Evolutionary conservation across 1,140 invertebrate species (phyloP), one percentile per base, ranked within the genome.

Genomic region (Nephotettix cincticeps): DNA sequence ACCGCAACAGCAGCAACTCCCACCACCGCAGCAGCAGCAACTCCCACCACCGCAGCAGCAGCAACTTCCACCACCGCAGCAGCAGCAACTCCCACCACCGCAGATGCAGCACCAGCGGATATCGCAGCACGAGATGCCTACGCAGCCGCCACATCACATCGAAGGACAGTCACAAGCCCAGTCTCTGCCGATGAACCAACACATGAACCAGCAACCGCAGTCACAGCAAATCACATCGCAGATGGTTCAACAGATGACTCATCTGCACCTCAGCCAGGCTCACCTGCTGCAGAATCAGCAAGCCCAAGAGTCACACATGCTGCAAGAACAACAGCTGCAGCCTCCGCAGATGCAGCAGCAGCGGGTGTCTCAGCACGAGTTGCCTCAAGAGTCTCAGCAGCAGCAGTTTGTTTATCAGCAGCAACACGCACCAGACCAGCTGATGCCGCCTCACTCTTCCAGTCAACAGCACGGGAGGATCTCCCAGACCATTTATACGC

Each of bases 1-100:
- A 58, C 56, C 23, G 43, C 54, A 56, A 36, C 77, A 78, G 40
- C 76, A 76, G 28, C 72, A 74, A 43, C n/a, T n/a, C n/a, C n/a
- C n/a, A n/a, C n/a, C n/a, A n/a, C 51, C 66, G 27, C 63, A 71
- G 14, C 45, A 67, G 19, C 19, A 21, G 28, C 29, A 29, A 17
- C 19, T 30, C 17, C 69, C 61, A 25, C 68, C 56, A 58, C 56
- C 23, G 40, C 76, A 76, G 28, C 72, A 74, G 43, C 75, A 78
- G 32, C 64, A 25, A 63, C 21, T 63, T 27, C 61, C 30, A 67
- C 72, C 17, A 21, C 47, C 43, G 28, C 72, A 72, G 32, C 74
- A 76, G 43, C 73, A 67, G 43, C 72, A 73, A 58, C 21, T 58
- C 3, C 2, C 54, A 54, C 4, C 17, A 1, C 30, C 28, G 14